These are phyloP conservation scores for Enteromius anoplus DNA, from an alignment of 2,797 vertebrate species.

Conservation along the genomic window DNA sequence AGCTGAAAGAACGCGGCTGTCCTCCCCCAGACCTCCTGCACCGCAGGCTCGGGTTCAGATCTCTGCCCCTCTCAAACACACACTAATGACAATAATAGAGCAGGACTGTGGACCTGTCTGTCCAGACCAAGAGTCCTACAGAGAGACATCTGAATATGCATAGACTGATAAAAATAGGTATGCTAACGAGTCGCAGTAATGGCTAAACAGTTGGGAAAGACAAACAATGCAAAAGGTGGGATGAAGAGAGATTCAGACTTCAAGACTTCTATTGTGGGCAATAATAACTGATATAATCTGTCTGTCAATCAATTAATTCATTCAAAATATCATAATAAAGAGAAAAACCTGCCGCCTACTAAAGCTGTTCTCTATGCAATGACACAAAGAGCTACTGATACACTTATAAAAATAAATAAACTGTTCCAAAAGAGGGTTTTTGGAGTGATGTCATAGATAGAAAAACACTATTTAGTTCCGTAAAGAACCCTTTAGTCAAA, in stretches of 20 bases:
- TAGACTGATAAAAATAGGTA: conserved; percentile 39
- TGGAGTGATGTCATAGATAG: neutral
- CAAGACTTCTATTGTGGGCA: neutral
- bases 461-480: neutral
- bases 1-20: conserved; percentile 77
- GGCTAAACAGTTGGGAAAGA: neutral
- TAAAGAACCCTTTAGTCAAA: neutral
- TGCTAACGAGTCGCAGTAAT: conserved; percentile 11
- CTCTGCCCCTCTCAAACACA: conserved; percentile 53
- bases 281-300: neutral
- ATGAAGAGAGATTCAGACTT: neutral
- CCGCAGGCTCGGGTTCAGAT: conserved; percentile 61
- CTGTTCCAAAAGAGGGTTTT: neutral
- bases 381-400: neutral
- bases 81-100: conserved; percentile 80
- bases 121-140: conserved; percentile 75
- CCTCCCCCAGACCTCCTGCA: conserved; percentile 77
- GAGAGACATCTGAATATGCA: conserved; percentile 42
- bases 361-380: neutral
- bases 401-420: neutral
- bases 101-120: conserved; percentile 79
- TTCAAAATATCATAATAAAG: neutral
- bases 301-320: neutral
- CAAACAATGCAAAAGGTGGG: neutral
- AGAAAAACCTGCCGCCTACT: neutral